Evolutionary conservation across 1,140 invertebrate species (phyloP).

Genomic region (Papilio glaucus): DNA sequence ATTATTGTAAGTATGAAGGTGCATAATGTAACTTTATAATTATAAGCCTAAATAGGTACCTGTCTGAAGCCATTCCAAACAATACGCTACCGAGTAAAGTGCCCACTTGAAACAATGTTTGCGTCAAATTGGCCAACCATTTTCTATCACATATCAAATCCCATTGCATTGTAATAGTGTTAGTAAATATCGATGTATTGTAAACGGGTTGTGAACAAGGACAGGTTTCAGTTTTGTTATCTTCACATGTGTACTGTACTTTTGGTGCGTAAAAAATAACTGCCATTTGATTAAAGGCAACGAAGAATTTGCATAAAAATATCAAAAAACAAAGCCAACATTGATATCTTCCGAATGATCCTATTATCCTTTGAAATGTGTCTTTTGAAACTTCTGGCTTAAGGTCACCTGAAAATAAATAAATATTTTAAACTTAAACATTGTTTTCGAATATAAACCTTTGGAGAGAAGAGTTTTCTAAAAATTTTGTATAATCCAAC

Average conservation of each 20-base stretch:
- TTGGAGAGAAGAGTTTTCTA: too few relatives aligned
- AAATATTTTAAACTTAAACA: too few relatives aligned
- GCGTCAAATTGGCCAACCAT: conserved; percentile 87
- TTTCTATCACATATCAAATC: conserved; percentile 87
- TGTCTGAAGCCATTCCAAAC: conserved; percentile 81
- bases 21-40: neutral
- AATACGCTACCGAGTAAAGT: conserved; percentile 75
- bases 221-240: conserved; percentile 58
- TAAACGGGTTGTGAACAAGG: conserved; percentile 85
- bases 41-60: conserved; percentile 49
- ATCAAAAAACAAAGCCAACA: conserved; percentile 85
- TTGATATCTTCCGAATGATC: conserved; percentile 88
- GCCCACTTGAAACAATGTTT: conserved; percentile 83
- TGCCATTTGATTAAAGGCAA: conserved; percentile 88
- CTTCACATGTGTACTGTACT: conserved; percentile 75
- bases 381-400: conserved; percentile 52
- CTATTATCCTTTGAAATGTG: conserved; percentile 84
- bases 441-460: too few relatives aligned
- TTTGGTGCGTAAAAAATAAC: conserved; percentile 87
- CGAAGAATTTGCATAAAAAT: conserved; percentile 87
- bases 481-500: too few relatives aligned
- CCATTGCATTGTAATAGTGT: conserved; percentile 90
- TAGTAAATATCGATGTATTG: conserved; percentile 86
- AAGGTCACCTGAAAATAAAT: conserved; percentile 49
- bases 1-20: neutral